Base-by-base conservation (phyloP, 1,140 invertebrate species). In the Cyclargus thomasi region DNA sequence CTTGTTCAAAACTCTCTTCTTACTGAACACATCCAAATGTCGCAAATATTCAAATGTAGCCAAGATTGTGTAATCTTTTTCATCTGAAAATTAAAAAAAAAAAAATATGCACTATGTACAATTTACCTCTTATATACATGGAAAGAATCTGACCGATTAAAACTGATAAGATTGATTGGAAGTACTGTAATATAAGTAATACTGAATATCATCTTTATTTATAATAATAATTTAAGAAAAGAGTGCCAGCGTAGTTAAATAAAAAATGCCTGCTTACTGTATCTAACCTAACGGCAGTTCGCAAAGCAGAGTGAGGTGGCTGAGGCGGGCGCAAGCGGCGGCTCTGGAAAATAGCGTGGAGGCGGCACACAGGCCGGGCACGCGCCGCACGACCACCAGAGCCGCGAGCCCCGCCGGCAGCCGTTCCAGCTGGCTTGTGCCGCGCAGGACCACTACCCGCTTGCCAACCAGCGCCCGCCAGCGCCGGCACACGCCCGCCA, bases 21-120 rank as follows among this genome's bases (percentile, higher is more conserved):
- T 65, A 16, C 74, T 23, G 64, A 78, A 78, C 2, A 80, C 70
- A 65, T 80, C 79, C 8, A 80, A 67, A 21, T 78, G 79, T 8
- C 39, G 36, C 7, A 80, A 64, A 65, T 74, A 59, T 8, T 68
- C 62, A 16, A 80, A 18, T 3, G 14, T 18, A 14, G n/a, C n/a
- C n/a, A 78, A 57, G 11, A 20, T 7, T 6, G 8, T 62, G 10
- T 75, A 65, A 20, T 67, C 69, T 21, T 67, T 59, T 7, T 63
- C 36, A 65, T 63, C 67, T 72, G 63, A 59, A 72, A 72, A 29
- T 29, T 8, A 29, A 29, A 29, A 29, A 0, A 29, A 29, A 7
- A 8, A 29, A 29, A 29, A 7, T 29, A 29, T 0, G 5, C 2
- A 7, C 29, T 29, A 0, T 23, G 23, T 29, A 29, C 29, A 29